Conservation (phyloP, 2,888 invertebrate species). For the Luperina testacea region DNA sequence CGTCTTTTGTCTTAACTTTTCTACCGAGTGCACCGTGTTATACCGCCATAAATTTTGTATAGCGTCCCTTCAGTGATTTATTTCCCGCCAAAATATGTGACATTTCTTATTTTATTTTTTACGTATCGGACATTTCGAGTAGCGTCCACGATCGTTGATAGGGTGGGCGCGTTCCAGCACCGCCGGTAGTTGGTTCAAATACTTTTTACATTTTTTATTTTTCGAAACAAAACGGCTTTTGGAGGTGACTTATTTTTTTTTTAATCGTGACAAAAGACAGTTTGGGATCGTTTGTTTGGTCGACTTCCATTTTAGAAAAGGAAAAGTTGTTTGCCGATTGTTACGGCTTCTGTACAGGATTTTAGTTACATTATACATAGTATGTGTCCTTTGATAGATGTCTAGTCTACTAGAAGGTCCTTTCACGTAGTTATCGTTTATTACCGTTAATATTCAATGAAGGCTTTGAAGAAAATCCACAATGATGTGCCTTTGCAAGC, state of each 20-base stretch:
- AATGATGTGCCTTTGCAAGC: not conserved
- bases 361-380: not conserved
- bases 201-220: conserved; percentile 78
- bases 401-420: not conserved
- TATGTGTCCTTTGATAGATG: not conserved
- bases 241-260: conserved; percentile 77
- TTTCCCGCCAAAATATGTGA: conserved; percentile 89
- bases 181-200: conserved; percentile 87
- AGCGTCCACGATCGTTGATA: conserved; percentile 89
- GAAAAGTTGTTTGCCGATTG: conserved; percentile 44
- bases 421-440: not conserved
- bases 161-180: conserved; percentile 84
- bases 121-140: conserved; percentile 87
- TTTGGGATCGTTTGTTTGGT: conserved; percentile 51
- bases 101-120: conserved; percentile 79
- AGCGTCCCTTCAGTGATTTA: conserved; percentile 88
- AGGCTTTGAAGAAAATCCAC: not conserved
- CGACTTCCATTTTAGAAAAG: conserved; percentile 47
- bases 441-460: not conserved
- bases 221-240: conserved; percentile 80
- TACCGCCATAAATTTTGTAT: conserved; percentile 88
- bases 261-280: conserved; percentile 81
- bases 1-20: conserved; percentile 78
- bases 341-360: conserved; percentile 38
- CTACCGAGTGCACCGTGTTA: conserved; percentile 79